Percentiles rank a stretch among this genome's conserved stretches.
These are phyloP conservation scores for Melinaea menophilus DNA, from an alignment of 2,888 invertebrate genomes.

Conservation along the genomic window DNA sequence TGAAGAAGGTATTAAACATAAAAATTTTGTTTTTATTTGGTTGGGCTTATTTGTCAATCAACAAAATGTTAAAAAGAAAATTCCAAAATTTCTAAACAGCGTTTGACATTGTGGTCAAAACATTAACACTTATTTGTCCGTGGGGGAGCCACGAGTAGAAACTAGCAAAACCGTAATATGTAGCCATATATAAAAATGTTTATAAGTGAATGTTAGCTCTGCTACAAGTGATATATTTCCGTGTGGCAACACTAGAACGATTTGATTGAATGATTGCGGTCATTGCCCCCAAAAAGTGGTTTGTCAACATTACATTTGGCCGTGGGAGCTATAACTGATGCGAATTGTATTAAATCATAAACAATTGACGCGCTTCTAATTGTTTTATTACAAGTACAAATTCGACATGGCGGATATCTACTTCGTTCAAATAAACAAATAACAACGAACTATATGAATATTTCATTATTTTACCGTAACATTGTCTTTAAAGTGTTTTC, in stretches of 20 bases:
- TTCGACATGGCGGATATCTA: not conserved
- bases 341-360: constrained; percentile 1
- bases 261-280: constrained; percentile 34
- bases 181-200: not conserved
- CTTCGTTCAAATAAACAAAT: not conserved
- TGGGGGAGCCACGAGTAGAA: no score
- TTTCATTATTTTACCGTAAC: no score
- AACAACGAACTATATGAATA: not conserved
- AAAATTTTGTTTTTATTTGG: no score
- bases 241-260: constrained; percentile 7
- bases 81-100: no score
- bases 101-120: no score
- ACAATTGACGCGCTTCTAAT: constrained; percentile 2
- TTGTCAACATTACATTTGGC: constrained; percentile 29
- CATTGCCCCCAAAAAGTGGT: constrained; percentile 26
- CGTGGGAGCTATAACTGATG: constrained; percentile 9
- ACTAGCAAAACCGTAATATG: not conserved
- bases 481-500: no score
- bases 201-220: not conserved
- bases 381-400: not conserved
- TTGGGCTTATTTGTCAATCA: no score
- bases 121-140: no score
- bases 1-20: no score
- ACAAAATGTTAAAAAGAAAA: no score
- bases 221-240: no score